phyloP scores from a whole-genome alignment of 2,797 vertebrate species.

The Pyrocephalus nanus region DNA sequence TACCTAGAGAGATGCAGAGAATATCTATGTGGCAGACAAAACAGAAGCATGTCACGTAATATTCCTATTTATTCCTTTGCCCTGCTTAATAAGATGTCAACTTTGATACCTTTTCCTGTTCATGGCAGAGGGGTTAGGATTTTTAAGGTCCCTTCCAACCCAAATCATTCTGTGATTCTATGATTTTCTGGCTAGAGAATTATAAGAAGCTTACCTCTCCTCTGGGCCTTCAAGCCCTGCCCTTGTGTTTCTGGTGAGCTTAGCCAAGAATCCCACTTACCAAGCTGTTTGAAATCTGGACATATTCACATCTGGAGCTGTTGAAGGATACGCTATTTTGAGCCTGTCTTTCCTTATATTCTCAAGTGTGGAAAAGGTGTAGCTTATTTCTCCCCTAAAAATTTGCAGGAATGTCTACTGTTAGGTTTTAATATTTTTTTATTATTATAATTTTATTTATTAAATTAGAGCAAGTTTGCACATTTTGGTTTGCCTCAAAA shows the following conservation, averaged over 20 bases:
- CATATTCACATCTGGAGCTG: background rate
- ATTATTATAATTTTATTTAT: background rate
- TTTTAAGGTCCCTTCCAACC: background rate
- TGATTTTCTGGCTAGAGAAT: background rate
- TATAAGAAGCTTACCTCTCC: background rate
- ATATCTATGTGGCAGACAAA: background rate
- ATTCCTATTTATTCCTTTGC: background rate
- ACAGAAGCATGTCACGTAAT: background rate
- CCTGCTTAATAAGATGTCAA: background rate
- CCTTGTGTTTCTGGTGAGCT: background rate
- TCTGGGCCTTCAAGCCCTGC: background rate
- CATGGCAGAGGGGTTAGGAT: background rate
- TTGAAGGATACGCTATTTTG: background rate
- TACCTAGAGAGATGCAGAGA: background rate
- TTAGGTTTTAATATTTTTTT: background rate
- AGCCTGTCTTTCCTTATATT: background rate
- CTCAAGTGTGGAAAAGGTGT: background rate
- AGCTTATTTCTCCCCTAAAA: background rate
- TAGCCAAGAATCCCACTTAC: background rate
- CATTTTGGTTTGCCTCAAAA: background rate
- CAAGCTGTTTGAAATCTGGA: background rate
- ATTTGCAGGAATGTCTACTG: background rate
- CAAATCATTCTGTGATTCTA: background rate
- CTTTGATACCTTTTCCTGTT: background rate
- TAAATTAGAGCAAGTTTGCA: background rate